Evolutionary conservation across 1,140 invertebrate species (phyloP).

Genomic region (Branchinecta lindahli): DNA sequence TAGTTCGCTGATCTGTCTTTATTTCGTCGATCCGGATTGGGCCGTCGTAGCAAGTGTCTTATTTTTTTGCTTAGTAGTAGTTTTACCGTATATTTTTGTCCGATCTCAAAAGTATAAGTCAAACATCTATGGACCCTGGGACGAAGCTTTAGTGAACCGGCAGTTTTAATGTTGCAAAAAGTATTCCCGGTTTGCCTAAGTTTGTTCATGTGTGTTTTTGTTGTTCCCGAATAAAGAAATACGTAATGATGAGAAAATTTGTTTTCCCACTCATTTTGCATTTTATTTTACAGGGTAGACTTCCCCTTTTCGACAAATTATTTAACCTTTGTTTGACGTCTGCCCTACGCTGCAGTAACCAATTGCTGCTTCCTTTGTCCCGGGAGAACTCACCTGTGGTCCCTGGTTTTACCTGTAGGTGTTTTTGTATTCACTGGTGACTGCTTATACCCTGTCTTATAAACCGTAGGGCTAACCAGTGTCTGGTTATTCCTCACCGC

Average conservation of each 20-base stretch:
- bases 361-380: too few species aligned
- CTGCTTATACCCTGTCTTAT: too few species aligned
- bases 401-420: too few species aligned
- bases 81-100: constrained; percentile 63
- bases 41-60: constrained; percentile 33
- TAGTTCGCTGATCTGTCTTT: constrained; percentile 40
- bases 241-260: too few species aligned
- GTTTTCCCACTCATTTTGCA: not conserved
- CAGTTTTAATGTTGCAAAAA: constrained; percentile 17
- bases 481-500: too few species aligned
- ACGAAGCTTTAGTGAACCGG: constrained; percentile 53
- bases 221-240: not conserved
- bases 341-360: too few species aligned
- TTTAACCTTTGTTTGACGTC: too few species aligned
- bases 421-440: too few species aligned
- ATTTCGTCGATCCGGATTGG: constrained; percentile 44
- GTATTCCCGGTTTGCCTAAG: not conserved
- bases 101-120: constrained; percentile 68
- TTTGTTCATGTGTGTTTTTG: not conserved
- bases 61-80: constrained; percentile 34
- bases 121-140: constrained; percentile 91
- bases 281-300: constrained; percentile 10
- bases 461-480: too few species aligned
- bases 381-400: too few species aligned
- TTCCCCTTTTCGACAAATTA: too few species aligned